Percentiles rank a stretch among this genome's conserved stretches.
Conservation (phyloP, 2,888 invertebrate genomes). For the Griposia aprilina region DNA sequence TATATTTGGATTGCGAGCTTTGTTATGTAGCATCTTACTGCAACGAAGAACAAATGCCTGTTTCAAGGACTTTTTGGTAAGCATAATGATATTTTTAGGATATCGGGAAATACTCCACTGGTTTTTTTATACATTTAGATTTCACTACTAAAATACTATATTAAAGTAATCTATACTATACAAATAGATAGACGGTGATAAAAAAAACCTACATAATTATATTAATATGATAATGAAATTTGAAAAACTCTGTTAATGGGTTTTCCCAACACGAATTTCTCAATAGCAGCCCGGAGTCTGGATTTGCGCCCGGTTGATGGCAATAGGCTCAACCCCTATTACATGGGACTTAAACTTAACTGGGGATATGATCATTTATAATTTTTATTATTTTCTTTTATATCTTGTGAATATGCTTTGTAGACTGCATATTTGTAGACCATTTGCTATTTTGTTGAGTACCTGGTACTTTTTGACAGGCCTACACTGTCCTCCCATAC, state of each 20-base stretch:
- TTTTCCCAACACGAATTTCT: too few relatives aligned
- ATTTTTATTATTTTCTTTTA: not conserved
- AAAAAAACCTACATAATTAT: not conserved
- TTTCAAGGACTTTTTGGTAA: not conserved
- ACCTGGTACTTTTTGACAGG: too few relatives aligned
- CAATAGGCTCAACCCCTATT: too few relatives aligned
- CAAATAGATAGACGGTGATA: not conserved
- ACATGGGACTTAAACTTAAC: not conserved
- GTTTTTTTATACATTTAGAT: not conserved
- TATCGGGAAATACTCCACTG: not conserved
- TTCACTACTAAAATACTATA: not conserved
- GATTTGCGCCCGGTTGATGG: too few relatives aligned
- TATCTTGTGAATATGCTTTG: too few relatives aligned
- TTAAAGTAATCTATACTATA: not conserved
- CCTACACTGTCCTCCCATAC: too few relatives aligned
- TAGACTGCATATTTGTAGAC: too few relatives aligned
- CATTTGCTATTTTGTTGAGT: too few relatives aligned
- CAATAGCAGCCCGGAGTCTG: not conserved
- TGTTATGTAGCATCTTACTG: conserved; percentile 29
- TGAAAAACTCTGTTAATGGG: not conserved
- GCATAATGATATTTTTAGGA: not conserved
- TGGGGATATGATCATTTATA: not conserved
- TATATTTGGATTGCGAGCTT: conserved; percentile 48
- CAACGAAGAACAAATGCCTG: not conserved
- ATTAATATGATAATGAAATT: not conserved